phyloP scores from a whole-genome alignment of 1,140 invertebrate species.

The Radopholus similis region DNA sequence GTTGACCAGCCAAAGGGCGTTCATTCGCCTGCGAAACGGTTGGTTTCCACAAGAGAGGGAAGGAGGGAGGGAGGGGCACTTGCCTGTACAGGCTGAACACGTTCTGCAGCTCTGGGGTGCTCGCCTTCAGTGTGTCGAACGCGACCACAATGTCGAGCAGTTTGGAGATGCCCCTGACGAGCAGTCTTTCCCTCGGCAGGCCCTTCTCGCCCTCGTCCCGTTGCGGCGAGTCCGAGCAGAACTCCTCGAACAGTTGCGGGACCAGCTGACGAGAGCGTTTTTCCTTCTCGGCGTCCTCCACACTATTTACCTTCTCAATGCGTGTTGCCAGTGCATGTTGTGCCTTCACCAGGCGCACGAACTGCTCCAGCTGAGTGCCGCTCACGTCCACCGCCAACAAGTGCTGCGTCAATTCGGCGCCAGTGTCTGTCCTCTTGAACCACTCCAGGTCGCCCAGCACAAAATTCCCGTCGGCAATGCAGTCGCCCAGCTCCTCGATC shows the following conservation, averaged over 20 bases:
- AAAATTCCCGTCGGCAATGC: background rate
- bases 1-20: background rate
- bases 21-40: conserved; percentile 5
- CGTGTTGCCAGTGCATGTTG: background rate
- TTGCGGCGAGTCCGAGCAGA: background rate
- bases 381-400: background rate
- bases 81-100: conserved; percentile 11
- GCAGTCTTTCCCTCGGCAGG: background rate
- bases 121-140: conserved; percentile 8
- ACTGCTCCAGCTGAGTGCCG: background rate
- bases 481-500: background rate
- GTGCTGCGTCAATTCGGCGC: background rate
- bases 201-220: background rate
- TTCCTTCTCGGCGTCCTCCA: background rate
- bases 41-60: too few species aligned
- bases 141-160: background rate
- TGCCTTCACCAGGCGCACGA: conserved; percentile 4
- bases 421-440: background rate
- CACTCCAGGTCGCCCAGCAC: background rate
- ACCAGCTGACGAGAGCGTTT: background rate
- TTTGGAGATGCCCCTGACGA: conserved; percentile 4
- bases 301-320: conserved; percentile 19
- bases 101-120: conserved; percentile 7
- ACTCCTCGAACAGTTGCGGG: conserved; percentile 13
- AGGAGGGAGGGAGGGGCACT: too few species aligned